Conservation (phyloP, 2,113 vertebrate species). For the Bubo blakistoni region DNA sequence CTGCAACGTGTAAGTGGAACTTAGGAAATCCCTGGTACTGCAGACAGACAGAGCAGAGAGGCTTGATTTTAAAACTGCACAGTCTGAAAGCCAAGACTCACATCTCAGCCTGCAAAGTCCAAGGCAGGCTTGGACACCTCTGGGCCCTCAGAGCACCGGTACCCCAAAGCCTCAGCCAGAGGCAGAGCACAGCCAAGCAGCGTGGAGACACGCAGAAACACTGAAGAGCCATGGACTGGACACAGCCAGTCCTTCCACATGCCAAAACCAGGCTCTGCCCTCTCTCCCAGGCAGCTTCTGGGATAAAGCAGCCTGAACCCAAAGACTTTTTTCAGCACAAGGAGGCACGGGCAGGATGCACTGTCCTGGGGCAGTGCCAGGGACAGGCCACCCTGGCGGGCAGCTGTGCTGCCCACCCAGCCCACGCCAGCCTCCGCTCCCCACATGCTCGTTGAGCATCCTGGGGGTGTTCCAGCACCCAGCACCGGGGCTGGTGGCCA, state of each 20-base stretch:
- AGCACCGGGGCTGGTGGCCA: neutral
- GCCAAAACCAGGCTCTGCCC: neutral
- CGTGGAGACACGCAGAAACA: neutral
- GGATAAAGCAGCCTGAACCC: neutral
- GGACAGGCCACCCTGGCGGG: neutral
- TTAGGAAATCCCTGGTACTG: neutral
- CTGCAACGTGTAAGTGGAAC: neutral
- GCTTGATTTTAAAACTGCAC: neutral
- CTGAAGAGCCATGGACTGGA: neutral
- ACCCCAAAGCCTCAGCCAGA: neutral
- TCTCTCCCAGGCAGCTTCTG: neutral
- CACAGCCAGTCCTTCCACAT: neutral
- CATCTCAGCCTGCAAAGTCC: neutral
- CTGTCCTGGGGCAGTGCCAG: neutral
- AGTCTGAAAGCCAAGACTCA: neutral
- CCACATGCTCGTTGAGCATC: neutral
- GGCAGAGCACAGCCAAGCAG: neutral
- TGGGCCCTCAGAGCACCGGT: neutral
- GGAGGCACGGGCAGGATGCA: neutral
- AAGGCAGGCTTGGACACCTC: no score
- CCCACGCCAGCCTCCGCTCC: neutral
- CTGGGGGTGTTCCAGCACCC: neutral
- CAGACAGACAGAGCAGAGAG: neutral
- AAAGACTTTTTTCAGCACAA: neutral
- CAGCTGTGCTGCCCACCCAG: neutral